Percentiles rank a stretch among this genome's conserved stretches.
Conservation (phyloP, 1,140 invertebrate genomes). For the Papilio polyxenes region DNA sequence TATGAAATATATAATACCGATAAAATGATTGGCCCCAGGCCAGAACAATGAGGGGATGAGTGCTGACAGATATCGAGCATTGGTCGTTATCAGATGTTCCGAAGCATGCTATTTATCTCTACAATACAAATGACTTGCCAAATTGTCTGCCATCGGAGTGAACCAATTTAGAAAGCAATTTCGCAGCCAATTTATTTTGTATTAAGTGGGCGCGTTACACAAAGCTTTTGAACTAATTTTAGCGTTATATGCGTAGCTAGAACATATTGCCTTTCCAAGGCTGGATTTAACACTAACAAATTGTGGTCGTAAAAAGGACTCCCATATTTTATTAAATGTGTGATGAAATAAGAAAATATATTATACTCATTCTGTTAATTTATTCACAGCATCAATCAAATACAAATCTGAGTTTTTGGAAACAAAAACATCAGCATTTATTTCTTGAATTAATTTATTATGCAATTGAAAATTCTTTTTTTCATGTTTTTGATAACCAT, state of each 20-base stretch:
- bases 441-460: not conserved
- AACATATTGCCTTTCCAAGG: conserved; percentile 25
- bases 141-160: conserved; percentile 78
- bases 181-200: conserved; percentile 78
- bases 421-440: not conserved
- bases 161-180: conserved; percentile 80
- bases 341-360: not conserved
- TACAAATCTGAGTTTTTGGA: not conserved
- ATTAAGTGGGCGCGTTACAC: conserved; percentile 42
- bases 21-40: conserved; percentile 70
- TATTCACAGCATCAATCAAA: not conserved
- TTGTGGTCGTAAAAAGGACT: not conserved
- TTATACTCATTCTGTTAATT: not conserved
- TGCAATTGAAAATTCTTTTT: too few species aligned
- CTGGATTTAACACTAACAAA: conserved; percentile 16
- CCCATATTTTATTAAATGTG: not conserved
- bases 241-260: conserved; percentile 27
- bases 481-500: too few species aligned
- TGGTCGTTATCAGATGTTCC: conserved; percentile 74
- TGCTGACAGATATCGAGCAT: conserved; percentile 64
- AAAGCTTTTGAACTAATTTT: conserved; percentile 35
- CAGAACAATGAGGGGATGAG: conserved; percentile 60
- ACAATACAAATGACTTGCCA: conserved; percentile 80
- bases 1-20: conserved; percentile 65
- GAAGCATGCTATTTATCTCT: conserved; percentile 78